Conservation (phyloP, 2,797 vertebrate genomes). For the Glyptemys insculpta region DNA sequence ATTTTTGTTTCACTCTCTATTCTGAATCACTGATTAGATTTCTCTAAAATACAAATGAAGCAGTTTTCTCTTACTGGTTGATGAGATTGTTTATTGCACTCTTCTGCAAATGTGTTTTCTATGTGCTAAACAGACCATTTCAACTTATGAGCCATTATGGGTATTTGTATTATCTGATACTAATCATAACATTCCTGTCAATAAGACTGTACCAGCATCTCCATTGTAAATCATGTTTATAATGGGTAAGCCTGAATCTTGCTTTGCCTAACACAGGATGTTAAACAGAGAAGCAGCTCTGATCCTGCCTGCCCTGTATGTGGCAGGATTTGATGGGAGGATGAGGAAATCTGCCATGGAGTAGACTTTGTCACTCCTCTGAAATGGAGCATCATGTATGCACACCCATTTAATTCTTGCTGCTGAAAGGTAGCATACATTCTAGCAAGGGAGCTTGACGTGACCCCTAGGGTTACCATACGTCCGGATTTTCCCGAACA, state of each 20-base stretch:
- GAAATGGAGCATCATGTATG: neutral
- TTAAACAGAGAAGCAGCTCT: constrained; percentile 26
- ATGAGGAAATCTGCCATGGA: neutral
- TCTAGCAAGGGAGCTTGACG: neutral
- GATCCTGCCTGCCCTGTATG: neutral
- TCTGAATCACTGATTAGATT: constrained; percentile 45
- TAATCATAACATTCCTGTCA: neutral
- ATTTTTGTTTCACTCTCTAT: constrained; percentile 54
- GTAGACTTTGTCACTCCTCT: neutral
- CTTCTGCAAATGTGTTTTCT: neutral
- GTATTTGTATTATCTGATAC: neutral
- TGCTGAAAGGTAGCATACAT: neutral
- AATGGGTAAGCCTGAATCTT: neutral
- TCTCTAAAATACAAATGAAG: constrained; percentile 46
- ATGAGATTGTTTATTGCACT: neutral
- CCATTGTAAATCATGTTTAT: neutral
- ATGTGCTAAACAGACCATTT: neutral
- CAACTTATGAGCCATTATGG: neutral
- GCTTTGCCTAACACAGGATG: neutral
- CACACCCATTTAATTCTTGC: neutral
- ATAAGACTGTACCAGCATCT: neutral
- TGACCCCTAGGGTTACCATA: neutral
- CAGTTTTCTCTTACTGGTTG: neutral
- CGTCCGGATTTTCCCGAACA: no score
- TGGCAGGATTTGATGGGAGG: neutral